phyloP scores from a whole-genome alignment of 2,797 vertebrate species.

The Hippocampus kuda region DNA sequence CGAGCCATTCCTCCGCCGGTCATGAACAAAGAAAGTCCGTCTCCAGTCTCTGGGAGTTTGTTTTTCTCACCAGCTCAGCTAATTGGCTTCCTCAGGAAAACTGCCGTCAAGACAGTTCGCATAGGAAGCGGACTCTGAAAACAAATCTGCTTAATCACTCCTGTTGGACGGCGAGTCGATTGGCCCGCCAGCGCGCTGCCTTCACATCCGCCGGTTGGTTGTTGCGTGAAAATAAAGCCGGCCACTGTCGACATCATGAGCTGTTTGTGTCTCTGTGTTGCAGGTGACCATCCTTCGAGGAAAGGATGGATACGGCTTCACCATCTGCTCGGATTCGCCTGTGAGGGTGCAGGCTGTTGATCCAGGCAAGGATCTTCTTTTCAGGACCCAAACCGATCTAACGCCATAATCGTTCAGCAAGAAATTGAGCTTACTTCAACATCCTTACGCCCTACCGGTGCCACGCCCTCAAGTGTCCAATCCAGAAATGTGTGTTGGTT shows the following conservation, averaged over 20 bases:
- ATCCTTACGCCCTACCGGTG: no score
- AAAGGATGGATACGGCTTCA: constrained; percentile 90
- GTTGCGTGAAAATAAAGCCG: background rate
- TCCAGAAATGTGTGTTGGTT: background rate
- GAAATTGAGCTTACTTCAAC: no score
- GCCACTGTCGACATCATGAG: background rate
- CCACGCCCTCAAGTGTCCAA: background rate
- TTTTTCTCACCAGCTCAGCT: constrained; percentile 35
- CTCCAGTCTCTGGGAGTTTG: constrained; percentile 16
- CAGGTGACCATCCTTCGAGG: constrained; percentile 90
- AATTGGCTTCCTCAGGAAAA: constrained; percentile 40
- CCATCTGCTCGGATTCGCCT: constrained; percentile 92
- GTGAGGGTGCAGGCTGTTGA: constrained; percentile 93
- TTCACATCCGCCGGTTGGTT: background rate
- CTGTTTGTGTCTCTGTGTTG: constrained; percentile 26
- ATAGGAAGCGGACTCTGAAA: constrained; percentile 43
- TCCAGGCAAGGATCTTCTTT: constrained; percentile 63
- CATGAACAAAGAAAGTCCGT: constrained; percentile 15
- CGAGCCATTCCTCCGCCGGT: background rate
- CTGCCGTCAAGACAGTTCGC: constrained; percentile 45
- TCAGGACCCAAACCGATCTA: no score
- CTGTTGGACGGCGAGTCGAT: constrained; percentile 8
- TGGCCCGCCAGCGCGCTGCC: background rate
- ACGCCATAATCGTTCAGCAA: no score
- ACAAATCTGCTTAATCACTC: constrained; percentile 34